Base-by-base conservation (phyloP, 2,888 invertebrate genomes). In the Kuschelorhynchus macadamiae region DNA sequence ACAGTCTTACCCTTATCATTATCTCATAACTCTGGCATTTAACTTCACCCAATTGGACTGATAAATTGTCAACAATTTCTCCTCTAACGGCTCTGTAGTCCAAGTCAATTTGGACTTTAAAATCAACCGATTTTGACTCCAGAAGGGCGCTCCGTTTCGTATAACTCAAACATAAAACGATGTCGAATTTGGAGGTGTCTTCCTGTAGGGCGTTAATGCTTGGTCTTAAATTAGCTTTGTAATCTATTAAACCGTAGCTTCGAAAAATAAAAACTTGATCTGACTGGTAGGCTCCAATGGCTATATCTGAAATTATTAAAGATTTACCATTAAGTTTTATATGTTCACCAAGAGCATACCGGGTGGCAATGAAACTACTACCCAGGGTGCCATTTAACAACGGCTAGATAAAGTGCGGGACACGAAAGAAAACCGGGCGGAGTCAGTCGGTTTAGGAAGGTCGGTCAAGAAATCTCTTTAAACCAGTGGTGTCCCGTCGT, bases 261-360 rank as follows among this genome's bases (percentile, higher is more conserved):
- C 81, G 78, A 14, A 89, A 85, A 1, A 91, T 60, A 7, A 89
- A 87, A 0, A 85, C 88, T 62, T 86, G 85, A 9, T 83, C 85
- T 2, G 88, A 88, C 16, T 82, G 80, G 63, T 86, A 86, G 0
- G 90, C 87, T 1, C 91, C 91, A 8, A 90, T 81, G 0, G 87
- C 88, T 50, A 90, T 65, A 81, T 89, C 89, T 89, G 77, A 69
- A 86, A 60, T 14, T 47, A 20, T 7, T n/a, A n/a, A n/a, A n/a
- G n/a, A n/a, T n/a, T n/a, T n/a, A n/a, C n/a, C n/a, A n/a, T n/a
- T n/a, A n/a, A n/a, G n/a, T n/a, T n/a, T n/a, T n/a, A n/a, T n/a
- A n/a, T n/a, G n/a, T n/a, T n/a, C n/a, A n/a, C n/a, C n/a, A n/a
- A n/a, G n/a, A n/a, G n/a, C n/a, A n/a, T n/a, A n/a, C n/a, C n/a